Percentiles rank a stretch among this genome's conserved stretches.
Conservation (phyloP, 2,113 vertebrate species). For the Empidonax alnorum region DNA sequence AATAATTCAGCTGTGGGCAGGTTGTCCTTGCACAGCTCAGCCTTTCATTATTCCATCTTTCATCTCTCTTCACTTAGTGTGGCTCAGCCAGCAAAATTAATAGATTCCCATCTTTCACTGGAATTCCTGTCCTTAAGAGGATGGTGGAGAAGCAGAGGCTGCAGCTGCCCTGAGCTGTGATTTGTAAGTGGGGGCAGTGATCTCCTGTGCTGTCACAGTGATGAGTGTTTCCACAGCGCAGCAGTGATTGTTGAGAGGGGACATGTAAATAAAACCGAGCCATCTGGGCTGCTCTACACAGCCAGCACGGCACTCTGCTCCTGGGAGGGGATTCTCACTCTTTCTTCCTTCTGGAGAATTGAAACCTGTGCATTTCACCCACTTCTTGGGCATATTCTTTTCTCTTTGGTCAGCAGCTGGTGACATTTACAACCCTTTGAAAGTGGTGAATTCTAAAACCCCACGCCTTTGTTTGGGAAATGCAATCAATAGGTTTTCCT, state of each 20-base stretch:
- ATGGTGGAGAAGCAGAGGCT: background rate
- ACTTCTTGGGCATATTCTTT: background rate
- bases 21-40: background rate
- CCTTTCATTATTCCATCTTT: background rate
- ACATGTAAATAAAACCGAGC: background rate
- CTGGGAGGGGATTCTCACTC: background rate
- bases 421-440: background rate
- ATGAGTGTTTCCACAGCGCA: background rate
- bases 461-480: background rate
- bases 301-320: background rate
- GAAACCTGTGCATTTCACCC: background rate
- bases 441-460: background rate
- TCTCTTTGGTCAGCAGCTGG: background rate
- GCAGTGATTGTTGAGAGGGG: background rate
- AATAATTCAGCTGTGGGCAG: background rate
- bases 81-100: background rate
- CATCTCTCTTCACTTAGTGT: background rate
- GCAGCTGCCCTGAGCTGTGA: background rate
- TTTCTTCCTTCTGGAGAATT: background rate
- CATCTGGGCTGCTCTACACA: background rate
- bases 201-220: constrained; percentile 9
- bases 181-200: background rate
- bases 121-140: background rate
- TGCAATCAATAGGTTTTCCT: background rate
- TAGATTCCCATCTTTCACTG: background rate